phyloP scores from a whole-genome alignment of 1,140 invertebrate species.

The Coptotermes formosanus region DNA sequence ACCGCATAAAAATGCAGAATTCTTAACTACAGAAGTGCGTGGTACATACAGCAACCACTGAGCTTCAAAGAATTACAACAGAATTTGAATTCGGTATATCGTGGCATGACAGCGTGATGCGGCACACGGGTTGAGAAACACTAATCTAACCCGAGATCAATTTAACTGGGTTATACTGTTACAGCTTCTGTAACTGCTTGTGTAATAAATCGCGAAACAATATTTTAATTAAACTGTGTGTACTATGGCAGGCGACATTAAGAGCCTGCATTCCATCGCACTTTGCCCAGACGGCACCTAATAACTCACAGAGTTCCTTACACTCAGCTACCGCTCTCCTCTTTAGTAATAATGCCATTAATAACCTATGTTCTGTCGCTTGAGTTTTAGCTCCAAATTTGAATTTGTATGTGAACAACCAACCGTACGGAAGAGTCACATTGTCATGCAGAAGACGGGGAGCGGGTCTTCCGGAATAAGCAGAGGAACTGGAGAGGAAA shows the following conservation, averaged over 20 bases:
- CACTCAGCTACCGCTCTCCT: not conserved
- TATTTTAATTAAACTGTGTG: conserved; percentile 16
- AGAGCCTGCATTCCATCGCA: not conserved
- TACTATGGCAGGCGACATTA: not conserved
- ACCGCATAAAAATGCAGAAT: too few species aligned
- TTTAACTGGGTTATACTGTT: not conserved
- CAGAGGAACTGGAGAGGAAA: not conserved
- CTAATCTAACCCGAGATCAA: not conserved
- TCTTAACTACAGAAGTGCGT: too few species aligned
- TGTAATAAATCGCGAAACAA: not conserved
- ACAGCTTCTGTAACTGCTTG: not conserved
- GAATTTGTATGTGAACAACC: not conserved
- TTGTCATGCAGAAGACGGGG: not conserved
- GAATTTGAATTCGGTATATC: too few species aligned
- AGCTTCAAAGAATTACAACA: too few species aligned
- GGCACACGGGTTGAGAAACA: too few species aligned
- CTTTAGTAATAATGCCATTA: conserved; percentile 9
- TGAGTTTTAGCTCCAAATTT: conserved; percentile 5
- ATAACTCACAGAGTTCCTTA: not conserved
- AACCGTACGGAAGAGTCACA: not conserved
- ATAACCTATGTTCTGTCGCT: not conserved
- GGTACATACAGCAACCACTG: too few species aligned
- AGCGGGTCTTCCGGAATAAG: too few species aligned
- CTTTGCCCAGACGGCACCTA: not conserved
- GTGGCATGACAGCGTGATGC: too few species aligned